Conservation (phyloP, 2,113 vertebrate species). For the Odontophorus gujanensis region DNA sequence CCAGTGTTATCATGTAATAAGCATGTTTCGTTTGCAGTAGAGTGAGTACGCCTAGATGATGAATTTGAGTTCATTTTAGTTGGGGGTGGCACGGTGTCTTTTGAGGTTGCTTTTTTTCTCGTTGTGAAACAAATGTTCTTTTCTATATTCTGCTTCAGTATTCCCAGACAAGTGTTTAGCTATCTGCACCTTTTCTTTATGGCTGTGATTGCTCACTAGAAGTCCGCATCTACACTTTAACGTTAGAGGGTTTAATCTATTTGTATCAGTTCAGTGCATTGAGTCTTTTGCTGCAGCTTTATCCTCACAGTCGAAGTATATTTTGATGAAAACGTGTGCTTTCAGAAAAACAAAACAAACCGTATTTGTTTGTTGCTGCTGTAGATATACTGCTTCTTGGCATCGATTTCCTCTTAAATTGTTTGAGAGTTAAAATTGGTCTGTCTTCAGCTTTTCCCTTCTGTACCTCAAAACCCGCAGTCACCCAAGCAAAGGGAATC, state of each 20-base stretch:
- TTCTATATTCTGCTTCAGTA: not conserved
- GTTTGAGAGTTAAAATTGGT: not conserved
- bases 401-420: not conserved
- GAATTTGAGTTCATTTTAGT: not conserved
- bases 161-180: conserved; percentile 8
- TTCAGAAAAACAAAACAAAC: not conserved
- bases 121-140: not conserved
- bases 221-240: conserved; percentile 44
- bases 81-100: not conserved
- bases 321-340: not conserved
- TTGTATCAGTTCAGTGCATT: not conserved
- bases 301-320: not conserved
- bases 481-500: not conserved
- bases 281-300: not conserved
- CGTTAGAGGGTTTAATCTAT: conserved; percentile 22
- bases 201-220: conserved; percentile 61
- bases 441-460: not conserved
- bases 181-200: conserved; percentile 35
- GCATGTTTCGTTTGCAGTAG: not conserved
- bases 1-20: not conserved
- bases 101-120: not conserved
- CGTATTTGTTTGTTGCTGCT: not conserved
- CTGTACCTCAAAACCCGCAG: not conserved
- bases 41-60: not conserved
- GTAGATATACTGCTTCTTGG: not conserved